Conservation (phyloP, 2,888 invertebrate genomes). For the Drosophila emarginata region DNA sequence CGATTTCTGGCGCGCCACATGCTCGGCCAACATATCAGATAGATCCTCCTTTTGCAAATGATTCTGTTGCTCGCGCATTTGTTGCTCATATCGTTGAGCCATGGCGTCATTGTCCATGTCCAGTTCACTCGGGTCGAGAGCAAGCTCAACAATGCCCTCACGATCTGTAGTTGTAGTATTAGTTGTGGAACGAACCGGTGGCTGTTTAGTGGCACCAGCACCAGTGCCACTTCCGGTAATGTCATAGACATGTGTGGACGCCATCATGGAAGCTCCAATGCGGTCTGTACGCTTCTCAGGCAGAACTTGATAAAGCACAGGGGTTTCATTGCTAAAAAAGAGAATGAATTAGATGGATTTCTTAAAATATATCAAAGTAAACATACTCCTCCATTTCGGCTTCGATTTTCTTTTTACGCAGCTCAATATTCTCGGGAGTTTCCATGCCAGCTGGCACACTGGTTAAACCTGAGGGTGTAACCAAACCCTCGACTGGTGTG, state of each 20-base stretch:
- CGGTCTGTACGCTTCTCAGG: constrained; percentile 97
- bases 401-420: constrained; percentile 98
- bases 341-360: constrained; percentile 1
- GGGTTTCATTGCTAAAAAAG: constrained; percentile 90
- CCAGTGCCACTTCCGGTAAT: constrained; percentile 86
- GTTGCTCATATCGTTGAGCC: constrained; percentile 97
- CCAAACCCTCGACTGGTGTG: constrained; percentile 96
- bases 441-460: constrained; percentile 97
- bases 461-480: constrained; percentile 96
- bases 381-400: constrained; percentile 95
- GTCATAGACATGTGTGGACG: constrained; percentile 98
- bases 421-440: constrained; percentile 99
- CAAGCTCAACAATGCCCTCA: constrained; percentile 93
- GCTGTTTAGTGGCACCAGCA: constrained; percentile 83
- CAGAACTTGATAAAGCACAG: constrained; percentile 96
- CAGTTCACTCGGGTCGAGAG: constrained; percentile 98
- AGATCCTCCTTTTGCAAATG: constrained; percentile 96
- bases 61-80: constrained; percentile 95
- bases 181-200: constrained; percentile 78
- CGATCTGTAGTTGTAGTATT: constrained; percentile 81
- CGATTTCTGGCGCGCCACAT: constrained; percentile 97
- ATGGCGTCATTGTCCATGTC: constrained; percentile 98
- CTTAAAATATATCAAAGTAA: not conserved
- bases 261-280: constrained; percentile 97
- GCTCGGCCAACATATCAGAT: constrained; percentile 99